A percentile compares a stretch with the other conserved stretches of the same genome.
phyloP scores from a whole-genome alignment of 2,113 vertebrate genomes.

The Tragelaphus strepsiceros region DNA sequence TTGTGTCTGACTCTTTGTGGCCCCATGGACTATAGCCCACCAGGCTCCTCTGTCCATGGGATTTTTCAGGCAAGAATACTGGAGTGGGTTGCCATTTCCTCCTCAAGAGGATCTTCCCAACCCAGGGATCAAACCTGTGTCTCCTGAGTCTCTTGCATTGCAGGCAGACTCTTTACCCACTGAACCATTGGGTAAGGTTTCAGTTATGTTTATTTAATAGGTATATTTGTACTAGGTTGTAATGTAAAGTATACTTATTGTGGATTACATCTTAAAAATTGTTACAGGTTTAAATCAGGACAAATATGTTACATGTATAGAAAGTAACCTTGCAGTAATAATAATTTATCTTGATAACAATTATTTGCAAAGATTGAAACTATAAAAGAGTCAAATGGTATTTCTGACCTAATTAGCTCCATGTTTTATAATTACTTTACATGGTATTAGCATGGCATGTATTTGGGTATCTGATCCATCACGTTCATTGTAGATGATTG shows the following conservation, averaged over 20 bases:
- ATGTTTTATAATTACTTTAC: neutral
- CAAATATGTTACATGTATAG: neutral
- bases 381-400: neutral
- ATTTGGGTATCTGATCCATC: neutral
- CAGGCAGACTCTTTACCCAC: neutral
- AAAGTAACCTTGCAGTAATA: neutral
- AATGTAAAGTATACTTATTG: neutral
- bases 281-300: neutral
- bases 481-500: neutral
- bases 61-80: neutral
- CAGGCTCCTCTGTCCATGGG: neutral
- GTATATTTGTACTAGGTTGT: neutral
- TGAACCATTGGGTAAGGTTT: neutral
- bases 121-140: neutral
- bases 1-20: neutral
- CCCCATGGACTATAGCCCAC: neutral
- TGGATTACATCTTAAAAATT: neutral
- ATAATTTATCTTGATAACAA: neutral
- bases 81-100: neutral
- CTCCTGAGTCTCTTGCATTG: neutral
- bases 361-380: neutral
- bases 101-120: neutral
- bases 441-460: neutral
- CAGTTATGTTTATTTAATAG: neutral
- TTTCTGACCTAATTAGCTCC: neutral